Evolutionary conservation across 30 jellyfish, hydroid and myxozoan genomes (phyloP).

Genomic region (Hydractinia echinata): DNA sequence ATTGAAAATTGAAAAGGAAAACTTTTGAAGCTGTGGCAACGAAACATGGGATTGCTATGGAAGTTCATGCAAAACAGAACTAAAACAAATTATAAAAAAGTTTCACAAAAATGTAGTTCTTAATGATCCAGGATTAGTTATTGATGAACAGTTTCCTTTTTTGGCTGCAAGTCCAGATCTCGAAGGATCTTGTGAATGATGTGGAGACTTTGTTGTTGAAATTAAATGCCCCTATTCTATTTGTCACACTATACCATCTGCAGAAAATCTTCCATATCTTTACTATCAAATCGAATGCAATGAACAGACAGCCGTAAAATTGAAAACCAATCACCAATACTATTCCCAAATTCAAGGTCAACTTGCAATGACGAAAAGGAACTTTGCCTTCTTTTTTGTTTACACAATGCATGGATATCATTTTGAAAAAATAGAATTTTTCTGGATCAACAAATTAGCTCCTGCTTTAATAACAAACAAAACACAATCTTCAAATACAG

Average conservation of each 20-base stretch:
- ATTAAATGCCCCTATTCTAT: constrained; percentile 10
- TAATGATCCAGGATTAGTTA: neutral
- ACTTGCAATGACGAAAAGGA: neutral
- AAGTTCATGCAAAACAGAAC: neutral
- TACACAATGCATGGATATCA: constrained; percentile 13
- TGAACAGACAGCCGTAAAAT: neutral
- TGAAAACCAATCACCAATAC: neutral
- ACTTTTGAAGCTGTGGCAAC: too few relatives aligned
- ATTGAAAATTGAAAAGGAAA: neutral
- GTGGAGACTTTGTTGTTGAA: constrained; percentile 12
- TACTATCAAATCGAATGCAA: neutral
- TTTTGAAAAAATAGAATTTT: neutral
- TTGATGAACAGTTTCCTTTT: neutral
- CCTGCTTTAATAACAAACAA: neutral
- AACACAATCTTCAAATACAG: neutral
- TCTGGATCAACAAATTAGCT: constrained; percentile 5
- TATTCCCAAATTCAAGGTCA: constrained; percentile 13
- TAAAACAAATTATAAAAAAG: neutral
- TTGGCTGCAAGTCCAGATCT: neutral
- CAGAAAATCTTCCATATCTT: neutral
- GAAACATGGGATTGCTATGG: constrained; percentile 12
- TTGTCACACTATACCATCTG: neutral
- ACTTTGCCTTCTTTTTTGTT: neutral
- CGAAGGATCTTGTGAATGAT: neutral
- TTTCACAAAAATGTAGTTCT: neutral